phyloP scores from a whole-genome alignment of 2,113 vertebrate species.

The Polypterus bichir region DNA sequence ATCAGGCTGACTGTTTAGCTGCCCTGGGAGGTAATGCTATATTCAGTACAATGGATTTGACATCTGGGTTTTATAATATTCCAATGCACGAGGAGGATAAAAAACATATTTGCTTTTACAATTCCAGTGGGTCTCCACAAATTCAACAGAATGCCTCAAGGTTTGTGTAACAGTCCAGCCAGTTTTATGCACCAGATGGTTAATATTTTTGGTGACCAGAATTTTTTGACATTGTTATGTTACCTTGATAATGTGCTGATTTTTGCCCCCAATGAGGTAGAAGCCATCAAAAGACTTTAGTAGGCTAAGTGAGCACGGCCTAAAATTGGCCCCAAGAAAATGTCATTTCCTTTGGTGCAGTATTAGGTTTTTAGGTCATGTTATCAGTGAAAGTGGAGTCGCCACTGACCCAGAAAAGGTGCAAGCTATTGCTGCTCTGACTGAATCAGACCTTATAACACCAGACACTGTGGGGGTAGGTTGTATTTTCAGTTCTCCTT shows the following conservation, averaged over 20 bases:
- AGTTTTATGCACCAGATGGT: no score
- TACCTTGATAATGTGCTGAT: conserved; percentile 9
- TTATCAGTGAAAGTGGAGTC: conserved; percentile 5
- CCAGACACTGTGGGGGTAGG: no score
- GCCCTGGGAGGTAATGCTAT: no score
- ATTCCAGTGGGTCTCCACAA: no score
- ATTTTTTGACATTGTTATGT: conserved; percentile 11
- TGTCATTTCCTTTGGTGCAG: conserved; percentile 7
- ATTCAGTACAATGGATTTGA: no score
- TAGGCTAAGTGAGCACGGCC: conserved; percentile 3
- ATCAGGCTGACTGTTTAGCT: no score
- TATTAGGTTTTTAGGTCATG: conserved; percentile 7
- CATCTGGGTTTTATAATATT: no score
- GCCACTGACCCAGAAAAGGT: conserved; percentile 12
- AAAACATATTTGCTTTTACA: no score
- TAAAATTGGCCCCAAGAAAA: conserved; percentile 12
- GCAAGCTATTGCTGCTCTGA: conserved; percentile 6
- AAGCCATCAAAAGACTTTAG: background rate
- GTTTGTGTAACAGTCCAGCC: no score
- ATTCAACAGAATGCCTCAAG: no score
- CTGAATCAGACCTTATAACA: conserved; percentile 1
- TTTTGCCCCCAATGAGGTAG: conserved; percentile 7
- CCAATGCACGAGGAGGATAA: no score
- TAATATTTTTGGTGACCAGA: background rate
- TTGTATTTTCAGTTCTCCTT: no score